Evolutionary conservation across 2,113 vertebrate species (phyloP).

Genomic region (Corynorhinus townsendii): DNA sequence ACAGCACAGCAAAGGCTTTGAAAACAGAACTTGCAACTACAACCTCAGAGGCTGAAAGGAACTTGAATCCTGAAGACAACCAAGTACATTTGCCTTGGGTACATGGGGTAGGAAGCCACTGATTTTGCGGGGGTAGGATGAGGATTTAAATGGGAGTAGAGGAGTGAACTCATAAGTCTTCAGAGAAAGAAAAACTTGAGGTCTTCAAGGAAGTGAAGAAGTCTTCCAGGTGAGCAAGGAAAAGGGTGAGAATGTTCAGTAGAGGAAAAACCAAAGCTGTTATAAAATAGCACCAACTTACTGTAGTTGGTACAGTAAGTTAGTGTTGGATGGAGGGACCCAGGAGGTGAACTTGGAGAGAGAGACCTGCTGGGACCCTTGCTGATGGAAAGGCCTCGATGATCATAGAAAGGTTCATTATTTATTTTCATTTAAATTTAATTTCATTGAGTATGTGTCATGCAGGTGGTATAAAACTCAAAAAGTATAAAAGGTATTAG

Average conservation of each 20-base stretch:
- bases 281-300: background rate
- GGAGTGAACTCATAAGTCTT: background rate
- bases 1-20: background rate
- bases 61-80: background rate
- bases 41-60: background rate
- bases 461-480: background rate
- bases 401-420: background rate
- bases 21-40: background rate
- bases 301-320: background rate
- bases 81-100: background rate
- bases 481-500: background rate
- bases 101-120: background rate
- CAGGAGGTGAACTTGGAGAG: background rate
- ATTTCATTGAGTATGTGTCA: background rate
- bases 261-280: background rate
- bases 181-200: background rate
- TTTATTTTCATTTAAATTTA: background rate
- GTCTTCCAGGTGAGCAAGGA: background rate
- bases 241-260: background rate
- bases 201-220: background rate
- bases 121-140: background rate
- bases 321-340: background rate
- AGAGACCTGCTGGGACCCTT: background rate
- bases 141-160: background rate
- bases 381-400: background rate